Evolutionary conservation across 2,797 vertebrate species (phyloP).

Genomic region (Babyrousa celebensis): DNA sequence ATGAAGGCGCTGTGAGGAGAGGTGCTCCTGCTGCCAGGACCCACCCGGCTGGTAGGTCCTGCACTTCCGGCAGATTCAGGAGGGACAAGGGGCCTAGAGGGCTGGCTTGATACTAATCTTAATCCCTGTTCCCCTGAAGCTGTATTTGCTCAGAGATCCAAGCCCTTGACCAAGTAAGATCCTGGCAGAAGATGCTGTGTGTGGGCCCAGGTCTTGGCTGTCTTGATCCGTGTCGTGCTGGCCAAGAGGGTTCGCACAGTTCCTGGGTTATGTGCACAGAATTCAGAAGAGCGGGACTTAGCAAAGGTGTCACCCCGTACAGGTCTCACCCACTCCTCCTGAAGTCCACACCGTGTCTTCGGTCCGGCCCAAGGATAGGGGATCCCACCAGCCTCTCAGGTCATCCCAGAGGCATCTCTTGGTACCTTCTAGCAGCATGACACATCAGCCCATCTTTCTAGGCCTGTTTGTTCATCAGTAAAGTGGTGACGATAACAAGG

Average conservation of each 20-base stretch:
- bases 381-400: neutral
- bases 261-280: neutral
- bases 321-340: neutral
- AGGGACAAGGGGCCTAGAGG: fast-evolving
- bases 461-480: neutral
- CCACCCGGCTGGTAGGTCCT: neutral
- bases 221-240: neutral
- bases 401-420: neutral
- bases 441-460: neutral
- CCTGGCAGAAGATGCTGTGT: neutral
- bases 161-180: neutral
- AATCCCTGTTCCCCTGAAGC: neutral
- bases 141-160: neutral
- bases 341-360: neutral
- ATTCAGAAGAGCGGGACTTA: neutral
- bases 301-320: neutral
- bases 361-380: neutral
- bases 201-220: neutral
- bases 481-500: neutral
- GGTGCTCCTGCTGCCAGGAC: too few species aligned
- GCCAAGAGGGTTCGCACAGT: neutral
- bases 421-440: neutral
- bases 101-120: neutral
- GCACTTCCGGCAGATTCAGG: neutral
- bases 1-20: neutral